Evolutionary conservation across 53 echinoderm and acorn worm species (phyloP), one percentile per base, ranked within the genome.

Genomic region (Henricia sp.): DNA sequence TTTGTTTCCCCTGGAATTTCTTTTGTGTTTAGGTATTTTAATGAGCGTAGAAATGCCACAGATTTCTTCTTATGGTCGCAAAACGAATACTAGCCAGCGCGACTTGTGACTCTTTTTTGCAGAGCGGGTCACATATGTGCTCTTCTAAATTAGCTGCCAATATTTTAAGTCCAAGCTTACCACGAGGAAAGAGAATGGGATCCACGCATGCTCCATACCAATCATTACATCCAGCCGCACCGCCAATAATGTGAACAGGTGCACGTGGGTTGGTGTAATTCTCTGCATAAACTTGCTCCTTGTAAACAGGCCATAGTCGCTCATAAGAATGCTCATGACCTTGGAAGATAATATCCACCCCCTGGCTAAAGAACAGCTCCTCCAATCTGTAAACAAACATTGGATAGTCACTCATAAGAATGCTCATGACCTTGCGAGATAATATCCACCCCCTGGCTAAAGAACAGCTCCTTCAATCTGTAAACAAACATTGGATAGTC

Each of bases 301-400:
- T 83, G 73, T 92, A 88, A 68, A 96, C 84, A 2, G 97, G 97
- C 94, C 94, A 96, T 25, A 96, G 91, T 8, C 97, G 78, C 48
- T 96, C 97, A 52, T 96, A 96, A 12, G 94, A 89, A 48, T 96
- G 97, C 62, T 92, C 97, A 77, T 96, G 97, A 16, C 85, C 97
- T 52, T 94, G 75, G 19, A 96, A 82, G 67, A 94, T 92, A 2
- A 96, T 50, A 55, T 96, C 97, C 8, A 90, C 92, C 17, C 97
- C 97, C 41, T 76, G 70, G 23, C 50, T 35, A 21, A 86, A 94
- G 85, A 94, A 96, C 23, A 92, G 64, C 19, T 90, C 59, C 78
- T 93, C 93, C 69, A 93, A 73, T 21, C 90, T 89, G 67, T 21
- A 75, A 27, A 44, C 16, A 11, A 29, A n/a, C n/a, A n/a, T n/a